Conservation (phyloP, 2,797 vertebrate species). For the Xenopus petersii region DNA sequence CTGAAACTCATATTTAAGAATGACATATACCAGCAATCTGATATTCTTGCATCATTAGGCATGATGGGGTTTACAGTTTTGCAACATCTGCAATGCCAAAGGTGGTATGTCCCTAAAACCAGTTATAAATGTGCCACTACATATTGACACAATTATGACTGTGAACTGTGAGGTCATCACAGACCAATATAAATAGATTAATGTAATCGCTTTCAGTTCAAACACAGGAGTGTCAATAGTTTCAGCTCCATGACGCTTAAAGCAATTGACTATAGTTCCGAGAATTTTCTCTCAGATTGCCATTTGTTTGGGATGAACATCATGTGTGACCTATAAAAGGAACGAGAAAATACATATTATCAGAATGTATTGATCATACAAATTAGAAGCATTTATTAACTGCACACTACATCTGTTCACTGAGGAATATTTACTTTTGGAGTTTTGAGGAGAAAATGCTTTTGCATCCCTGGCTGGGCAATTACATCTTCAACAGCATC, state of each 20-base stretch:
- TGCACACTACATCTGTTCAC: neutral
- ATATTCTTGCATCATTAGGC: too few species aligned
- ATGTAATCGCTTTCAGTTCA: slow-evolving; percentile 82
- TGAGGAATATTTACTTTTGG: slow-evolving; percentile 75
- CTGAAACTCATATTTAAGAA: too few species aligned
- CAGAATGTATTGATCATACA: neutral
- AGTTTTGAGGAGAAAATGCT: slow-evolving; percentile 81
- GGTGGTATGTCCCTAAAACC: too few species aligned
- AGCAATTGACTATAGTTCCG: slow-evolving; percentile 66
- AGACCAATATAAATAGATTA: too few species aligned
- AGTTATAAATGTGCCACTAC: too few species aligned
- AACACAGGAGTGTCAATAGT: slow-evolving; percentile 93
- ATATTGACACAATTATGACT: too few species aligned
- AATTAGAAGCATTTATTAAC: neutral
- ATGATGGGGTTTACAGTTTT: too few species aligned
- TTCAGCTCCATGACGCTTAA: slow-evolving; percentile 92
- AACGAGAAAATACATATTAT: neutral
- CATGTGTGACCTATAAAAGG: slow-evolving; percentile 81
- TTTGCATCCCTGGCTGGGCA: slow-evolving; percentile 69
- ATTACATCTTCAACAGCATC: slow-evolving; percentile 64
- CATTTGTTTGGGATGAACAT: slow-evolving; percentile 91
- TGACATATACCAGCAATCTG: too few species aligned
- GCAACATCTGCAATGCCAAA: too few species aligned
- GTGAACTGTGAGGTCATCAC: too few species aligned
- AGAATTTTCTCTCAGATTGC: slow-evolving; percentile 89